phyloP scores from a whole-genome alignment of 1,140 invertebrate species.

The Drosophila seguyi region DNA sequence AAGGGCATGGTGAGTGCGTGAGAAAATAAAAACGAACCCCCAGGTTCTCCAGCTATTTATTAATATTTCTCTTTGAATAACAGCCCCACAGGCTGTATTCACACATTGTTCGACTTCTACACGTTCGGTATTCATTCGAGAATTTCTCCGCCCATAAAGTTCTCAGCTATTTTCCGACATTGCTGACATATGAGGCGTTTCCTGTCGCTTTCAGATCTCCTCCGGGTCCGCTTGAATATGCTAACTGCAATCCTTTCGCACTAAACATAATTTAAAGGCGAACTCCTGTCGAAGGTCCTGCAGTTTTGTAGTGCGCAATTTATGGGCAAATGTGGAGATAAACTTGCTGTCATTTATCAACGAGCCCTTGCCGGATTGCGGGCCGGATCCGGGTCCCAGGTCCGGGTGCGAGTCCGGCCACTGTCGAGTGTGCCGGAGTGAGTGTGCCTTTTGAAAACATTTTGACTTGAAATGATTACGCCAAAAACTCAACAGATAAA shows the following conservation, averaged over 20 bases:
- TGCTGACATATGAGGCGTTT: conserved; percentile 46
- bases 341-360: conserved; percentile 79
- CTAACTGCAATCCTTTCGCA: conserved; percentile 65
- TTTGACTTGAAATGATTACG: conserved; percentile 82
- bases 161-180: conserved; percentile 15
- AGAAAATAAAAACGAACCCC: background rate
- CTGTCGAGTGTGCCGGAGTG: conserved; percentile 15
- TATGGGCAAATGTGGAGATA: conserved; percentile 80
- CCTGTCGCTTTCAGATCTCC: conserved; percentile 27
- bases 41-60: conserved; percentile 15
- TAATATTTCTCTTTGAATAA: conserved; percentile 28
- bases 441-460: conserved; percentile 62
- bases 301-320: conserved; percentile 80
- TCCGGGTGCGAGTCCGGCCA: background rate
- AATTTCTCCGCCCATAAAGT: conserved; percentile 30
- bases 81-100: background rate
- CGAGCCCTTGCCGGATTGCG: conserved; percentile 56
- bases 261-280: conserved; percentile 60
- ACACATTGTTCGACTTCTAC: conserved; percentile 22
- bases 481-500: conserved; percentile 82
- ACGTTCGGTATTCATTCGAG: conserved; percentile 27
- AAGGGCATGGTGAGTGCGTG: background rate
- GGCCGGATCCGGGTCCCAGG: conserved; percentile 5
- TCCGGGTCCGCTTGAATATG: conserved; percentile 35
- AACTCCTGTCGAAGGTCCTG: conserved; percentile 61